phyloP scores from a whole-genome alignment of 2,797 vertebrate genomes.

The Mormyrus proboscirostris region DNA sequence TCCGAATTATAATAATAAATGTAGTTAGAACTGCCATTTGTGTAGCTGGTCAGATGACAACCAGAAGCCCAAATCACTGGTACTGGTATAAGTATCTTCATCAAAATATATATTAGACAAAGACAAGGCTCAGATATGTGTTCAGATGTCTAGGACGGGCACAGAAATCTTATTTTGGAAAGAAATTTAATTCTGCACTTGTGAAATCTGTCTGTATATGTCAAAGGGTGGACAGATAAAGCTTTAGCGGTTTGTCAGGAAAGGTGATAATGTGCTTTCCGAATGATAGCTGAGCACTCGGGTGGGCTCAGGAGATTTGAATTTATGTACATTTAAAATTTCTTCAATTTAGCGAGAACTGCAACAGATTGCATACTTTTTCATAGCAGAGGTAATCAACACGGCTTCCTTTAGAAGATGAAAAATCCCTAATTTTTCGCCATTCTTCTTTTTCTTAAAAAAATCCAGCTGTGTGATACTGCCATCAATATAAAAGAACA shows the following conservation, averaged over 20 bases:
- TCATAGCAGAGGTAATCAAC: conserved; percentile 4
- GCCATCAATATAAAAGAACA: conserved; percentile 8
- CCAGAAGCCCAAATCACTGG: background rate
- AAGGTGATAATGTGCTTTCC: conserved; percentile 3
- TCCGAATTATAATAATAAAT: background rate
- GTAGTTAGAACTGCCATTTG: background rate
- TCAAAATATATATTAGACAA: background rate
- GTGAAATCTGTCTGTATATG: conserved; percentile 4
- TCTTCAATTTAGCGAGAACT: background rate
- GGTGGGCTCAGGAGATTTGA: background rate
- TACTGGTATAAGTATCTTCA: background rate
- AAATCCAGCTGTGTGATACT: background rate
- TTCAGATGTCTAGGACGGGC: background rate
- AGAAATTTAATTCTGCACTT: background rate
- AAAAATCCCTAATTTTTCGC: background rate
- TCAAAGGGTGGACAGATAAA: background rate
- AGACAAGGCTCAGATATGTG: background rate
- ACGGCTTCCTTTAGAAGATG: background rate
- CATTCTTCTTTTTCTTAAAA: background rate
- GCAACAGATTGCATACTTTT: background rate
- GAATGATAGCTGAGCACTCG: background rate
- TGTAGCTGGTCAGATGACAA: background rate
- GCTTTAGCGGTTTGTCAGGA: conserved; percentile 1
- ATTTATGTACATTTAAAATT: background rate
- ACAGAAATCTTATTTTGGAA: background rate